Conservation (phyloP, 2,888 invertebrate species). For the Stramonita haemastoma region DNA sequence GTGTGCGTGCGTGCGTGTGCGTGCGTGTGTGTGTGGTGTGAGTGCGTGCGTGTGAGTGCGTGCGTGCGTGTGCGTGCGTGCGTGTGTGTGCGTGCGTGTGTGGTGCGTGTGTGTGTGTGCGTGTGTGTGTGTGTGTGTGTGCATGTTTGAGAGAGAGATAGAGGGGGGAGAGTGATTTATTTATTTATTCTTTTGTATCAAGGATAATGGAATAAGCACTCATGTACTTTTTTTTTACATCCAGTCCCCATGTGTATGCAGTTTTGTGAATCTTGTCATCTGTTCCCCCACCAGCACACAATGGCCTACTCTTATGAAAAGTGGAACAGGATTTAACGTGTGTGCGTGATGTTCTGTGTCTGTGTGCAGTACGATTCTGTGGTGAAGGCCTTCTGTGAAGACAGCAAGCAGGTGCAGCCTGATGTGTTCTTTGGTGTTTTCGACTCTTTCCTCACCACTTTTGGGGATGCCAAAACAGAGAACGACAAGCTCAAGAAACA, state of each 20-base stretch:
- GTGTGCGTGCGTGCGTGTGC: slow-evolving; percentile 71
- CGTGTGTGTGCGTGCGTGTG: not conserved
- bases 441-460: slow-evolving; percentile 89
- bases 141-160: no score
- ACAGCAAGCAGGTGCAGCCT: slow-evolving; percentile 86
- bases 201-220: no score
- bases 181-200: no score
- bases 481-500: slow-evolving; percentile 90
- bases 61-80: slow-evolving; percentile 74
- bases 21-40: not conserved
- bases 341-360: no score
- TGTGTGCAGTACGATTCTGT: slow-evolving; percentile 87
- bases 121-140: not conserved
- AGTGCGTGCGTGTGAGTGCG: not conserved
- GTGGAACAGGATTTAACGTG: not conserved
- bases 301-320: no score
- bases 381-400: slow-evolving; percentile 93
- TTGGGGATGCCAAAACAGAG: slow-evolving; percentile 90
- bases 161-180: no score
- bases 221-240: no score
- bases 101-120: slow-evolving; percentile 11
- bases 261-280: no score
- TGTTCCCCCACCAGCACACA: no score
- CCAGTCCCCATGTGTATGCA: no score
- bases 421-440: slow-evolving; percentile 96